These are phyloP conservation scores for Oscheius sp. DNA, from an alignment of 2,888 invertebrate species.

Conservation along the genomic window DNA sequence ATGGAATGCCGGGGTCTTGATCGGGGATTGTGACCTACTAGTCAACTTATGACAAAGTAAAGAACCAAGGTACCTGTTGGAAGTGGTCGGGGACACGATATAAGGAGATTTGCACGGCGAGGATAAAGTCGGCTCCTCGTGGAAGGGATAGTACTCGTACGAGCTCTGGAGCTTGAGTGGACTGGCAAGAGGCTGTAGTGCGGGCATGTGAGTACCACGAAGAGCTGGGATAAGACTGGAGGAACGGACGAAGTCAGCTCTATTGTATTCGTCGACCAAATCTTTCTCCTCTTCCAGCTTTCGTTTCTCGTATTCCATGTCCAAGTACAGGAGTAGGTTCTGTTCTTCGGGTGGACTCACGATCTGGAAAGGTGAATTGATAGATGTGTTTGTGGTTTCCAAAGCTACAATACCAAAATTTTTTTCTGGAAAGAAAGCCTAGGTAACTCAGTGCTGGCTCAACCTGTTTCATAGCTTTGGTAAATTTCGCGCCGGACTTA, in stretches of 20 bases:
- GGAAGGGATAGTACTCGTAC: constrained; percentile 37
- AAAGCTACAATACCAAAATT: neutral
- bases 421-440: neutral
- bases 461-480: no score
- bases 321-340: constrained; percentile 47
- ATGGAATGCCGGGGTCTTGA: constrained; percentile 22
- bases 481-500: no score
- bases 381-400: neutral
- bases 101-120: constrained; percentile 36
- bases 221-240: constrained; percentile 29
- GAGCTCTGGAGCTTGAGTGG: constrained; percentile 23
- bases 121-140: constrained; percentile 3
- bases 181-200: neutral
- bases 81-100: constrained; percentile 15
- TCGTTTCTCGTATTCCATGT: constrained; percentile 46
- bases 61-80: constrained; percentile 10
- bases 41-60: neutral
- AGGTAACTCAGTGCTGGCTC: neutral
- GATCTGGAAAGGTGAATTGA: constrained; percentile 15
- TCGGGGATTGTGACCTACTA: constrained; percentile 23
- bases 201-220: neutral
- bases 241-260: constrained; percentile 20
- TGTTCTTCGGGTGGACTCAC: constrained; percentile 37
- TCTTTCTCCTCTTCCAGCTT: constrained; percentile 45
- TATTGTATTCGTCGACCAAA: constrained; percentile 13